Conservation (phyloP, 1,140 invertebrate species). For the Drosophila subobscura region DNA sequence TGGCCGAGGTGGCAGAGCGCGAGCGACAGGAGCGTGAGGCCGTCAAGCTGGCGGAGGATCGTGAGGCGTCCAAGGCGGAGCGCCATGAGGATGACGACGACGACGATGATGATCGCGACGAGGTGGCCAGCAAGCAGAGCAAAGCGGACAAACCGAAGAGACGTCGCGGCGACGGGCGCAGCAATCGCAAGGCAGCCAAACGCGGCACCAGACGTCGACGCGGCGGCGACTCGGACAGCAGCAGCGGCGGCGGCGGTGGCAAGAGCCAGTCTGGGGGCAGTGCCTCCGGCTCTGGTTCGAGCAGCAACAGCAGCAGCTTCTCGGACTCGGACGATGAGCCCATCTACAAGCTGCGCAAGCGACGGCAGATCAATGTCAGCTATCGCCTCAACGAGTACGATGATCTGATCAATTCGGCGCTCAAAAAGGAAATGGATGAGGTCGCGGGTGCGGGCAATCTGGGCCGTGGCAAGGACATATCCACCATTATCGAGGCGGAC, state of each 20-base stretch:
- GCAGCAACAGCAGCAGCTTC: slow-evolving; percentile 83
- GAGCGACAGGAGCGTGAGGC: slow-evolving; percentile 43
- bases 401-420: slow-evolving; percentile 95
- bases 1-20: slow-evolving; percentile 84
- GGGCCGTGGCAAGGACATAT: slow-evolving; percentile 94
- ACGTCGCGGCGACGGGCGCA: slow-evolving; percentile 73
- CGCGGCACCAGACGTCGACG: slow-evolving; percentile 67
- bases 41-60: slow-evolving; percentile 39
- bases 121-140: slow-evolving; percentile 30
- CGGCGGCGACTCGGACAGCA: slow-evolving; percentile 30
- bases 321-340: slow-evolving; percentile 88
- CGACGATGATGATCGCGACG: slow-evolving; percentile 48
- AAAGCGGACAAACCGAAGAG: slow-evolving; percentile 59
- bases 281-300: slow-evolving; percentile 26
- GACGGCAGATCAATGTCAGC: slow-evolving; percentile 89
- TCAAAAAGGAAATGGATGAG: slow-evolving; percentile 91
- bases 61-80: slow-evolving; percentile 3
- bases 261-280: slow-evolving; percentile 41
- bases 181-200: slow-evolving; percentile 59
- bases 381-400: slow-evolving; percentile 97
- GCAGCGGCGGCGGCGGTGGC: slow-evolving; percentile 27
- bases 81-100: slow-evolving; percentile 32
- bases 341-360: slow-evolving; percentile 91
- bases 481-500: slow-evolving; percentile 93
- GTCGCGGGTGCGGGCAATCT: slow-evolving; percentile 90